Base-by-base conservation (phyloP, 2,888 invertebrate species). In the Rhagium mordax region DNA sequence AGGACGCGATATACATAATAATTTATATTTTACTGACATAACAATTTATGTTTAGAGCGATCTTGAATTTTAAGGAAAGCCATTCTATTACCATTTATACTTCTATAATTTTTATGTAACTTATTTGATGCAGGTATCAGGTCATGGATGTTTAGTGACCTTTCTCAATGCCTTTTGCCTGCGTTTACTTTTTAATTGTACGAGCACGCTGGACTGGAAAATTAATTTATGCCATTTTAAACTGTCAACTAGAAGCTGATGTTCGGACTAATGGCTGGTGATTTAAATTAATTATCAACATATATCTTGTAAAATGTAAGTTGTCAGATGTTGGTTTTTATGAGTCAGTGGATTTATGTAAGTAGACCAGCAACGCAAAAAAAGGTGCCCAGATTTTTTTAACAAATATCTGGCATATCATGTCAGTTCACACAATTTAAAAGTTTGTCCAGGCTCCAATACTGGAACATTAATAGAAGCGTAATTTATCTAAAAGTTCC, bases 101-200 rank as follows among this genome's bases (percentile, higher is more conserved):
- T 13, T 41, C 13, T 41, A 41, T 4, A 41, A 41, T 41, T 15
- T 41, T 41, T 41, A 41, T 41, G 13, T n/a, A 41, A 41, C 41
- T n/a, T 13, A n/a, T 41, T 41, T 41, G 41, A n/a, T 41, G 10
- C 20, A 8, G 51, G 51, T 64, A 64, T 48, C 64, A 64, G 64
- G 64, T 64, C 64, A 64, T 48, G 64, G 64, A 13, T 48, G 27
- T 51, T 18, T 51, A 20, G 20, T 13, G 51, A 51, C 51, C 51
- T 51, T 51, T 51, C 20, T 16, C 51, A 51, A 51, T 51, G 51
- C 41, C 13, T 51, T 51, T 51, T 18, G 20, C 51, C 8, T 15
- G 41, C 41, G 2, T 41, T 41, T 41, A n/a, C n/a, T 41, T 41
- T 41, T 41, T n/a, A 41, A 41, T 41, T n/a, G 41, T 41, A 41